Percentiles rank a stretch among this genome's conserved stretches.
These are phyloP conservation scores for Operophtera brumata DNA, from an alignment of 2,888 invertebrate species.

Conservation along the genomic window DNA sequence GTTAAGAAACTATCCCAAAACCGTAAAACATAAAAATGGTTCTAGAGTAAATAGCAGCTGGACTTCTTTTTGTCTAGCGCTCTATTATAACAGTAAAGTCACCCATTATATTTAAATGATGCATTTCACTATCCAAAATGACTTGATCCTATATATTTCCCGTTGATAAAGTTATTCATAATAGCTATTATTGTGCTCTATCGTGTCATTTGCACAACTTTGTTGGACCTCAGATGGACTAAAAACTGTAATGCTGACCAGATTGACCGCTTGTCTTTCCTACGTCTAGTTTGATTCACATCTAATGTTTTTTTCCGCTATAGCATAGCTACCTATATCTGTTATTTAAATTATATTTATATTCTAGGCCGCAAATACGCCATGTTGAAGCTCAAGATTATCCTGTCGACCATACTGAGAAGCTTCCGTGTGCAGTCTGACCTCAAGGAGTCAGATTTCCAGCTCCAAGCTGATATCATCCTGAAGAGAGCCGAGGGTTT, in stretches of 20 bases:
- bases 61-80: too few species aligned
- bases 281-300: background rate
- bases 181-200: background rate
- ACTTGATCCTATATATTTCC: background rate
- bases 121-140: background rate
- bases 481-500: slow-evolving; percentile 89
- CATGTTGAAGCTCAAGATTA: slow-evolving; percentile 89
- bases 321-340: background rate
- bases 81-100: too few species aligned
- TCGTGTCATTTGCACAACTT: background rate
- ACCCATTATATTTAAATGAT: too few species aligned
- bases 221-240: background rate
- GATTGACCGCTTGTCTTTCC: background rate
- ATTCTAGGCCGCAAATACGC: slow-evolving; percentile 87
- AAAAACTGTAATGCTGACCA: background rate
- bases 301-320: too few species aligned
- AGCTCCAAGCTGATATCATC: slow-evolving; percentile 88
- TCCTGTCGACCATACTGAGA: slow-evolving; percentile 87
- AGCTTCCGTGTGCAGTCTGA: slow-evolving; percentile 86
- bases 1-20: too few species aligned
- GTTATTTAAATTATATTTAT: slow-evolving; percentile 11
- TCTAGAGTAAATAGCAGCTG: too few species aligned
- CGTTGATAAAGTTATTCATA: background rate
- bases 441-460: slow-evolving; percentile 84
- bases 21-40: too few species aligned